Percentiles rank a stretch among this genome's conserved stretches.
Evolutionary conservation across 2,888 invertebrate species (phyloP).

Genomic region (Polyommatus icarus): DNA sequence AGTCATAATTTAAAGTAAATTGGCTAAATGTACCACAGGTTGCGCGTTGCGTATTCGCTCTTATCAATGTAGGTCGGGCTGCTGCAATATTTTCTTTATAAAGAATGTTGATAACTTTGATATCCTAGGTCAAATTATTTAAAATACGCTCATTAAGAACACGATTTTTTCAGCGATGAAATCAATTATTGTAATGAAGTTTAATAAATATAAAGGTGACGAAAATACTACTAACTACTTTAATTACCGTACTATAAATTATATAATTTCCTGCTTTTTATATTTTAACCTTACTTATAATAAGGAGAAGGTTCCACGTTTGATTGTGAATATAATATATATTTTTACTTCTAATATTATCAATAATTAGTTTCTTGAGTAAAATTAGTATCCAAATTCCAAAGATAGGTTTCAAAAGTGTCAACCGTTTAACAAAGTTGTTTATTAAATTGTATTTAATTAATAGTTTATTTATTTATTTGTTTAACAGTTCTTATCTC

Average conservation of each 20-base stretch:
- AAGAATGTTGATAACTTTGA: constrained; percentile 29
- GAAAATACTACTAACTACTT: not conserved
- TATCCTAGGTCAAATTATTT: constrained; percentile 8
- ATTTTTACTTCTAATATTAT: too few species aligned
- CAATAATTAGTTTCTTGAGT: too few species aligned
- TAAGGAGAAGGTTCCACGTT: too few species aligned
- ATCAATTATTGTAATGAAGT: not conserved
- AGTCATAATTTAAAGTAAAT: constrained; percentile 30
- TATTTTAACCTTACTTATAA: too few species aligned
- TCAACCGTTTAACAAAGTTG: not conserved
- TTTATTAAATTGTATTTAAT: not conserved
- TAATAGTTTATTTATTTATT: not conserved
- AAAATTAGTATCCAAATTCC: not conserved
- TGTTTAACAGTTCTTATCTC: not conserved
- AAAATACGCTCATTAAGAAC: not conserved
- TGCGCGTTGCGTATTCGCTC: constrained; percentile 52
- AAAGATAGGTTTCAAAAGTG: not conserved
- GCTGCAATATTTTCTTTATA: constrained; percentile 64
- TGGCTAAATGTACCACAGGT: constrained; percentile 51
- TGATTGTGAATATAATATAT: too few species aligned
- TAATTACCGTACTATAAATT: too few species aligned
- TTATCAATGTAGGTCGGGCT: constrained; percentile 73
- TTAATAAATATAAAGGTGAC: not conserved
- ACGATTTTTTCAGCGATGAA: not conserved
- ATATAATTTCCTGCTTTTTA: too few species aligned